Evolutionary conservation across 1,140 invertebrate species (phyloP).

Genomic region (Drosophila repletoides): DNA sequence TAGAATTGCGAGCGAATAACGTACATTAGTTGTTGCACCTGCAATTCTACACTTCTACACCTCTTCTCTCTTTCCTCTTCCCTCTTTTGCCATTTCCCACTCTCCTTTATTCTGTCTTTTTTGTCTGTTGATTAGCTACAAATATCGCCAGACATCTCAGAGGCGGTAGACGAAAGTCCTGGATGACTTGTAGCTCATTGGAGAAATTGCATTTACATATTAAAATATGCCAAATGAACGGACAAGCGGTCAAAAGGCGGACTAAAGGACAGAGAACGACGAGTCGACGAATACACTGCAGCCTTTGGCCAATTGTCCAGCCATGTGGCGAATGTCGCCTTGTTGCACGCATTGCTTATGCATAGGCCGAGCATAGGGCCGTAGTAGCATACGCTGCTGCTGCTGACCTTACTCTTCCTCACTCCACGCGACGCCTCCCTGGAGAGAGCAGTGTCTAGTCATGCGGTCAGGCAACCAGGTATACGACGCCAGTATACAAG

Average conservation of each 20-base stretch:
- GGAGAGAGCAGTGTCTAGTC: slow-evolving; percentile 59
- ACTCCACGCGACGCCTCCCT: slow-evolving; percentile 29
- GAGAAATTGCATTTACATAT: slow-evolving; percentile 80
- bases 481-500: slow-evolving; percentile 24
- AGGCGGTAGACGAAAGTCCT: too few species aligned
- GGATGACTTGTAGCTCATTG: slow-evolving; percentile 67
- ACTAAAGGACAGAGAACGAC: slow-evolving; percentile 6
- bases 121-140: slow-evolving; percentile 74
- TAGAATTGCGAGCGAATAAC: slow-evolving; percentile 20
- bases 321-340: slow-evolving; percentile 55
- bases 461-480: slow-evolving; percentile 46
- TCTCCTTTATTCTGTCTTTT: slow-evolving; percentile 11
- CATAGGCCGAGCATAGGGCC: slow-evolving; percentile 31
- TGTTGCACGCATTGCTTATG: slow-evolving; percentile 60
- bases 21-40: slow-evolving; percentile 64
- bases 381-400: too few species aligned
- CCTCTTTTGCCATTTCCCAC: background rate
- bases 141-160: slow-evolving; percentile 39
- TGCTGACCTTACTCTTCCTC: slow-evolving; percentile 2
- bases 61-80: background rate
- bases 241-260: slow-evolving; percentile 8
- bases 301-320: slow-evolving; percentile 64
- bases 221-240: slow-evolving; percentile 74
- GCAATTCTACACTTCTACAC: background rate
- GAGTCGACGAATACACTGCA: slow-evolving; percentile 8